Percentiles rank a stretch among this genome's conserved stretches.
These are phyloP conservation scores for Amyelois transitella DNA, from an alignment of 1,140 invertebrate genomes.

Conservation along the genomic window DNA sequence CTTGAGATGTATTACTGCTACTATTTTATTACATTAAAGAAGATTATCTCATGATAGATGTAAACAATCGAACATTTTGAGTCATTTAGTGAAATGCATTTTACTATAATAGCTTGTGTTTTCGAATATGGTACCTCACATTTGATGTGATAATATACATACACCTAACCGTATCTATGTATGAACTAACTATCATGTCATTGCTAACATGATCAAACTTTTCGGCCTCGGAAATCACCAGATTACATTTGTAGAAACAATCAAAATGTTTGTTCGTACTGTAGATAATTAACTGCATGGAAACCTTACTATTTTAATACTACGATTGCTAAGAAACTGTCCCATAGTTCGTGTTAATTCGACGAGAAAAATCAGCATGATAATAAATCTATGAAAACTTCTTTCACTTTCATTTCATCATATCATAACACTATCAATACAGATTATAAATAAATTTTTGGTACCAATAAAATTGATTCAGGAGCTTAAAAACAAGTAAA, in stretches of 20 bases:
- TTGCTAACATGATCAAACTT: neutral
- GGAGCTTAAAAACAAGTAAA: neutral
- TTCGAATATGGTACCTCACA: neutral
- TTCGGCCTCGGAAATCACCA: neutral
- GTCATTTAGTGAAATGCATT: neutral
- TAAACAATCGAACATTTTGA: neutral
- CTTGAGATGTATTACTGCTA: too few species aligned
- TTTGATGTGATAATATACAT: neutral
- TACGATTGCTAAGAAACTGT: slow-evolving; percentile 38
- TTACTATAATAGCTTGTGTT: neutral
- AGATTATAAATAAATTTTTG: slow-evolving; percentile 23
- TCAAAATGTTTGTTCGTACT: neutral
- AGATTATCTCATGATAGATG: neutral
- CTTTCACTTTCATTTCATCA: neutral
- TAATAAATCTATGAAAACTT: neutral
- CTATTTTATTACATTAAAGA: too few species aligned
- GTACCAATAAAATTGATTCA: neutral
- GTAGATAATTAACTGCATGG: slow-evolving; percentile 39
- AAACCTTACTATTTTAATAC: slow-evolving; percentile 15
- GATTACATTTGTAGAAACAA: neutral
- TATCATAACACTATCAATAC: slow-evolving; percentile 26
- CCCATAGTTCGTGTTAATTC: slow-evolving; percentile 43
- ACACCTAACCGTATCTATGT: neutral
- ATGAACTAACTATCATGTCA: neutral
- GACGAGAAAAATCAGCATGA: slow-evolving; percentile 5